Base-by-base conservation (phyloP, 2,888 invertebrate genomes). In the Diabrotica balteata region DNA sequence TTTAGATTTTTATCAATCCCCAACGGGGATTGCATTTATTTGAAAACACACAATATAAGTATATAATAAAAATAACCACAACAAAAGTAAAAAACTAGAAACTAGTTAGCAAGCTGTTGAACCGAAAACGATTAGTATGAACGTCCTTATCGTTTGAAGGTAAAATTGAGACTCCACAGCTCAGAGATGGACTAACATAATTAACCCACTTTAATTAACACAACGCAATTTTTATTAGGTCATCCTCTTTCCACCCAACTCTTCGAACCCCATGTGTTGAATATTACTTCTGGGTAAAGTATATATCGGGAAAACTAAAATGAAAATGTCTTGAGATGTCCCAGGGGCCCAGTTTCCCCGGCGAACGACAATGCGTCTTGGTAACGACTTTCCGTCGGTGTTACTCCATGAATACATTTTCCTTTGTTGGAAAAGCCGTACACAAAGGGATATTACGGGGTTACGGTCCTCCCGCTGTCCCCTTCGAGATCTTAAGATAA, bases 351-450 rank as follows among this genome's bases (percentile, higher is more conserved):
- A 77, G 79, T 83, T 82, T 78, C 73, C 78, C 77, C 77, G 77
- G 79, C 79, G 80, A 82, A 83, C 81, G 83, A 84, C 84, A 84
- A 84, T 84, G 84, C 83, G 84, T 84, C 84, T 84, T 83, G 80
- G 81, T 80, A 80, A 80, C 79, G 80, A 78, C 80, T 80, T 80
- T 77, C 79, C 79, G 79, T 80, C 80, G 77, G 75, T 77, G 77
- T 77, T 75, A 76, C 76, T 76, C 78, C 78, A 79, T 80, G 80
- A 79, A 80, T 80, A 80, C 79, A 80, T 80, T 80, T 83, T 83
- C 66, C 66, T 62, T 57, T 57, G 55, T 57, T 57, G 55, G 55
- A 57, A 57, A 57, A 45, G 55, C 55, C 55, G 55, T 57, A 57
- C 55, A 57, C 55, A 45, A 44, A 44, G 55, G 55, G 45, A 44